Evolutionary conservation across 2,113 vertebrate species (phyloP), one percentile per base, ranked within the genome.

Genomic region (Eulemur rufifrons): DNA sequence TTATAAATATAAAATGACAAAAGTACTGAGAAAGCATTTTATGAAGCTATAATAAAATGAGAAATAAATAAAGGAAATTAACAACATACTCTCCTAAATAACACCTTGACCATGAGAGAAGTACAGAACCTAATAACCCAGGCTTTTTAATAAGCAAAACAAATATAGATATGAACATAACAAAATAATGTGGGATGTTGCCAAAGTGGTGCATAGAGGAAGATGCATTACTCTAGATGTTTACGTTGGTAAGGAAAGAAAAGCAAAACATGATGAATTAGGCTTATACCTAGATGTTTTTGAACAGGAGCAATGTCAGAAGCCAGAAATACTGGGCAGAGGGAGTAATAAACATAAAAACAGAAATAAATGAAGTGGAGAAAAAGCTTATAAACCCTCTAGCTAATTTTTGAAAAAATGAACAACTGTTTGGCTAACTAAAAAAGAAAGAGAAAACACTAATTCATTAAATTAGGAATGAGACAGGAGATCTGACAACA

Each of bases 221-320:
- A 95, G 45, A 88, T 78, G 23, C 25, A 52, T 86, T 94, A 52
- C 47, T 64, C 21, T 89, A 73, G 56, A 18, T 92, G 59, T 94
- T 94, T 94, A 42, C 76, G 47, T 61, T 89, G 11, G 10, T 97
- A 39, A 89, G 45, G 59, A 95, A 95, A 63, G 32, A 95, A 86
- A 50, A 25, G 27, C 45, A 85, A 88, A 83, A 47, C 73, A 77
- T 85, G 84, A 84, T 78, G 11, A 74, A 83, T 92, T 81, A 86
- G 47, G 25, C 50, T 91, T 93, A 14, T 3, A 66, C 61, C 29
- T 86, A 27, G 34, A 64, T 69, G 15, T 82, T 66, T 96, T 91
- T 11, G 34, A 95, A 63, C 61, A 93, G n/a, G 20, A 96, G 10
- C 61, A 86, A 61, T 86, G 56, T 84, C 68, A 91, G 52, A 89